phyloP scores from a whole-genome alignment of 2,113 vertebrate species.

The Platichthys stellatus region DNA sequence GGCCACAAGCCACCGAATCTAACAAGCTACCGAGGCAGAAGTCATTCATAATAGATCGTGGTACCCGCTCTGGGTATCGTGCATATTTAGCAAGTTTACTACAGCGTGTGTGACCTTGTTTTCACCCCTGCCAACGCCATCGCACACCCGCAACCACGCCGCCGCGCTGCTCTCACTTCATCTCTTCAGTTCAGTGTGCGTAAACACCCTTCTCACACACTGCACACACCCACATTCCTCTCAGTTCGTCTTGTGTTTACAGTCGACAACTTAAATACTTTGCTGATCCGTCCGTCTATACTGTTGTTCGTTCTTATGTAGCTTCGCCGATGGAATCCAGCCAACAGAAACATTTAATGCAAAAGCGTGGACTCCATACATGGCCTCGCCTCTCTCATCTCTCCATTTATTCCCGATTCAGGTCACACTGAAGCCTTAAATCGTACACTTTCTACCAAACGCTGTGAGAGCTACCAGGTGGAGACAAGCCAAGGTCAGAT shows the following conservation, averaged over 20 bases:
- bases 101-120: constrained; percentile 54
- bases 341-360: constrained; percentile 14
- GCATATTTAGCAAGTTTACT: constrained; percentile 49
- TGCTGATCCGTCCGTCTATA: constrained; percentile 21
- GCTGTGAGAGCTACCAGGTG: too few species aligned
- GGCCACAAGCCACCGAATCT: constrained; percentile 37
- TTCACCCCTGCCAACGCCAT: constrained; percentile 58
- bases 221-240: neutral
- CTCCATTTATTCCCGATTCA: constrained; percentile 11
- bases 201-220: neutral
- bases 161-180: constrained; percentile 5
- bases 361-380: constrained; percentile 6
- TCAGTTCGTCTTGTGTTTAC: neutral
- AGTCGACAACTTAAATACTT: constrained; percentile 15
- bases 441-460: too few species aligned
- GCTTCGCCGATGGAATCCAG: constrained; percentile 25
- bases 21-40: constrained; percentile 49
- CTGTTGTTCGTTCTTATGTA: constrained; percentile 27
- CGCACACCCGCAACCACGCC: constrained; percentile 25
- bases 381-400: constrained; percentile 23
- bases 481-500: too few species aligned
- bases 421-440: constrained; percentile 27
- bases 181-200: neutral
- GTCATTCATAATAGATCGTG: constrained; percentile 50
- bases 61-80: constrained; percentile 22